Evolutionary conservation across 2,888 invertebrate species (phyloP), one percentile per base, ranked within the genome.

Genomic region (Sipunculus nudus): DNA sequence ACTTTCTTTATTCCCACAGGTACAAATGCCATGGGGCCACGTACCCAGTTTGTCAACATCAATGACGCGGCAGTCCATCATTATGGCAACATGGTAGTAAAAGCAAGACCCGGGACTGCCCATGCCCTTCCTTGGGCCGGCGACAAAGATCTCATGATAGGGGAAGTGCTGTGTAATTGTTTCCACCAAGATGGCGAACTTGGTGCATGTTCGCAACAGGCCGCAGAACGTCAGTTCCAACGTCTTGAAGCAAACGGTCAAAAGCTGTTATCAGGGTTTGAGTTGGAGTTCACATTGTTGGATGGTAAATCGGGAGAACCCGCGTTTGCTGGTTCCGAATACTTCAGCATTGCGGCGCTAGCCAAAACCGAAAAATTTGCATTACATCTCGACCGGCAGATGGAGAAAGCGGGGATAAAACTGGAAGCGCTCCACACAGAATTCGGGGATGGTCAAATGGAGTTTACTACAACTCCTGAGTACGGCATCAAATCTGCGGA

Each of bases 101-200:
- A n/a, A n/a, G n/a, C n/a, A n/a, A n/a, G n/a, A n/a, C n/a, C n/a
- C n/a, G n/a, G n/a, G n/a, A n/a, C n/a, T n/a, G n/a, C n/a, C n/a
- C n/a, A n/a, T n/a, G n/a, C n/a, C 19, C 47, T 62, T 8, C 58
- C 53, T 21, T 63, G 60, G 63, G 59, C 49, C 6, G 50, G 50
- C 6, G 23, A 21, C 13, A 49, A 29, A 5, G 47, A 59, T 41
- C 49, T 21, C 28, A 25, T 40, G n/a, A 53, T 62, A 19, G 61
- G 58, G 1, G 56, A 64, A 41, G 54, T 64, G n/a, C 35, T 64
- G 19, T 60, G 63, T 25, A 60, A 63, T 29, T 32, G 46, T 3
- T 43, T 21, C 21, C 61, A 56, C 56, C 25, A 23, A 6, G 48
- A 52, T 19, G 63, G 60, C 5, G 43, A 41, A 19, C 43, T 25